phyloP scores from a whole-genome alignment of 2,113 vertebrate species.

The Amazona vittata region DNA sequence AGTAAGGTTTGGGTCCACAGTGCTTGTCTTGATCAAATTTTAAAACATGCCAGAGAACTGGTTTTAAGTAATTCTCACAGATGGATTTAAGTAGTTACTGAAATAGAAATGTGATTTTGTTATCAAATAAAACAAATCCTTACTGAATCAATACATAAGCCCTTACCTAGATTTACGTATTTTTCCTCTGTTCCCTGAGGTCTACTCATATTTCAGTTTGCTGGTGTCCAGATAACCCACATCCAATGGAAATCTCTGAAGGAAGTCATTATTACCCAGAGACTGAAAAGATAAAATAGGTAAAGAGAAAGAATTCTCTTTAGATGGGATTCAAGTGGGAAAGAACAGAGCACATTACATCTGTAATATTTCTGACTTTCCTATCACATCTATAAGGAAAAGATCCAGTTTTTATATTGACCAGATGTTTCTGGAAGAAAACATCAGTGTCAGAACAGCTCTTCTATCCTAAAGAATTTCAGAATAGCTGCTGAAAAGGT shows the following conservation, averaged over 20 bases:
- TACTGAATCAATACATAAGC: neutral
- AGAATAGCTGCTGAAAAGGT: neutral
- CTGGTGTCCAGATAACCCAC: neutral
- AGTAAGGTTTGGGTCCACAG: neutral
- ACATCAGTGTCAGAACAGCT: neutral
- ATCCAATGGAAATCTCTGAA: neutral
- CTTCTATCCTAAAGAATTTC: neutral
- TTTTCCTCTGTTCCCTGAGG: neutral
- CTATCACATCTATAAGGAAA: neutral
- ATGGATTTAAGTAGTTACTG: neutral
- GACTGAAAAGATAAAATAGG: neutral
- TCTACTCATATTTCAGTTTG: neutral
- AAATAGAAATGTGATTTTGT: neutral
- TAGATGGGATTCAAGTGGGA: neutral
- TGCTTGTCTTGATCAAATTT: neutral
- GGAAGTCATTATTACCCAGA: neutral
- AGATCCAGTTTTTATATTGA: neutral
- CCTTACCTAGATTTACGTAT: neutral
- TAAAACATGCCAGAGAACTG: neutral
- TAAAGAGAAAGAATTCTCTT: neutral
- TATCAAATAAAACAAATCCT: neutral
- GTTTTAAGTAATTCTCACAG: neutral
- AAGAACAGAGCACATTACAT: neutral
- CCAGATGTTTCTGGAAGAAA: neutral
- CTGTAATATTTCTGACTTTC: neutral